A percentile compares a stretch with the other conserved stretches of the same genome.
phyloP scores from a whole-genome alignment of 2,113 vertebrate genomes.

The Morone saxatilis region DNA sequence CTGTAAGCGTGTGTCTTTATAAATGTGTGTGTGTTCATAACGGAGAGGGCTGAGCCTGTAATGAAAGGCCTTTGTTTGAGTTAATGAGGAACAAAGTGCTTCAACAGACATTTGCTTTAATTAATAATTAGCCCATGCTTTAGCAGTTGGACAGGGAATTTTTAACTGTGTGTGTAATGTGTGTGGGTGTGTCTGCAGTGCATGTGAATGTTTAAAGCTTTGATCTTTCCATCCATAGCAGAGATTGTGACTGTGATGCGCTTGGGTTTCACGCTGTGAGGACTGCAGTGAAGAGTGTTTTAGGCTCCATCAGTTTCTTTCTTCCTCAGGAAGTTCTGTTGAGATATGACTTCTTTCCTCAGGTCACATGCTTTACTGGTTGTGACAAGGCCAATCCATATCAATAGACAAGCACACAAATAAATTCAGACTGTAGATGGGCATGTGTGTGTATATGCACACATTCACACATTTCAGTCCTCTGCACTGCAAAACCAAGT shows the following conservation, averaged over 20 bases:
- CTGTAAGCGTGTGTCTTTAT: slow-evolving; percentile 11
- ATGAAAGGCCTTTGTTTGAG: slow-evolving; percentile 77
- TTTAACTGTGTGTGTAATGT: slow-evolving; percentile 19
- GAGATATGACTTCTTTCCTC: slow-evolving; percentile 36
- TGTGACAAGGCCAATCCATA: slow-evolving; percentile 32
- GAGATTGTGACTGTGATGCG: slow-evolving; percentile 39
- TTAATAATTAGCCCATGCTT: slow-evolving; percentile 68
- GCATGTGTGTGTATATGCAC: background rate
- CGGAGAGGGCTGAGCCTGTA: slow-evolving; percentile 53
- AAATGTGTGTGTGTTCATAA: slow-evolving; percentile 32
- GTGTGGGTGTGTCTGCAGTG: slow-evolving; percentile 18
- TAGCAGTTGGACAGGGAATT: slow-evolving; percentile 31
- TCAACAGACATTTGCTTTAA: slow-evolving; percentile 72
- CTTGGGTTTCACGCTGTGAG: slow-evolving; percentile 38
- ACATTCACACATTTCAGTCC: background rate
- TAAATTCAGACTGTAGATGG: background rate
- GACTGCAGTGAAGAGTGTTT: slow-evolving; percentile 43
- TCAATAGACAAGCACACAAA: slow-evolving; percentile 32
- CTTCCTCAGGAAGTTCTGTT: slow-evolving; percentile 33
- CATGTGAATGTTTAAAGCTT: slow-evolving; percentile 44
- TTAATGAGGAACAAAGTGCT: slow-evolving; percentile 77
- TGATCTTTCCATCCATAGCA: slow-evolving; percentile 37
- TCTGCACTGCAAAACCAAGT: slow-evolving; percentile 6
- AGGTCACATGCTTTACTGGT: slow-evolving; percentile 27
- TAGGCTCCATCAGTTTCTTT: slow-evolving; percentile 43